Conservation (phyloP, 2,888 invertebrate genomes). For the Hyppa rectilinea region DNA sequence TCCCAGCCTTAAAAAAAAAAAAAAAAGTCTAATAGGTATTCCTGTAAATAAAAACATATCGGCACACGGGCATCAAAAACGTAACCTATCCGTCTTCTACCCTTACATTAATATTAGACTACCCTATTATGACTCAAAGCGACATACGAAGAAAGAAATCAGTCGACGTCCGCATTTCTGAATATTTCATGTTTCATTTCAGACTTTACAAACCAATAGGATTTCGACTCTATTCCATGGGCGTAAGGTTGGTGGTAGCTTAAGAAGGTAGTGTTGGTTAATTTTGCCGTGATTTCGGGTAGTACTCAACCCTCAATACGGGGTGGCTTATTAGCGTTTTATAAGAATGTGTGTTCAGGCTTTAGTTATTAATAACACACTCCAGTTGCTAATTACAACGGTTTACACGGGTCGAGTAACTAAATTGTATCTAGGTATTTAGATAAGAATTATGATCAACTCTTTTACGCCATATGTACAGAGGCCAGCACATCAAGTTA, state of each 20-base stretch:
- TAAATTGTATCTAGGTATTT: not conserved
- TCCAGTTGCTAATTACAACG: not conserved
- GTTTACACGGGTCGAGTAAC: not conserved
- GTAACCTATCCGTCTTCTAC: conserved; percentile 41
- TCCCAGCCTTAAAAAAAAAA: too few relatives aligned
- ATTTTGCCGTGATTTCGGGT: conserved; percentile 24
- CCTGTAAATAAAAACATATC: conserved; percentile 40
- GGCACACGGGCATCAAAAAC: conserved; percentile 31
- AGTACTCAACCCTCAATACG: conserved; percentile 38
- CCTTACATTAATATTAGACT: conserved; percentile 71
- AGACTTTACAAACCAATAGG: conserved; percentile 43
- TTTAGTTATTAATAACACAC: conserved; percentile 10
- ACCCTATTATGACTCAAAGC: conserved; percentile 73
- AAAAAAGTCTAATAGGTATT: too few relatives aligned
- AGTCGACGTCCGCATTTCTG: conserved; percentile 66
- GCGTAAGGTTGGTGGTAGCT: not conserved
- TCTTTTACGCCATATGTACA: too few relatives aligned
- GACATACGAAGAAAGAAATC: conserved; percentile 73
- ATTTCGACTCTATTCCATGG: conserved; percentile 27
- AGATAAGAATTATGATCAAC: not conserved
- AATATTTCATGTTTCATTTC: conserved; percentile 77
- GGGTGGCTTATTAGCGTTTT: conserved; percentile 27
- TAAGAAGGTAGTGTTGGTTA: not conserved
- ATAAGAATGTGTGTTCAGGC: not conserved
- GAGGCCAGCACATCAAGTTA: too few relatives aligned